These are phyloP conservation scores for Lochmaea capreae DNA, from an alignment of 2,888 invertebrate species.

Conservation along the genomic window DNA sequence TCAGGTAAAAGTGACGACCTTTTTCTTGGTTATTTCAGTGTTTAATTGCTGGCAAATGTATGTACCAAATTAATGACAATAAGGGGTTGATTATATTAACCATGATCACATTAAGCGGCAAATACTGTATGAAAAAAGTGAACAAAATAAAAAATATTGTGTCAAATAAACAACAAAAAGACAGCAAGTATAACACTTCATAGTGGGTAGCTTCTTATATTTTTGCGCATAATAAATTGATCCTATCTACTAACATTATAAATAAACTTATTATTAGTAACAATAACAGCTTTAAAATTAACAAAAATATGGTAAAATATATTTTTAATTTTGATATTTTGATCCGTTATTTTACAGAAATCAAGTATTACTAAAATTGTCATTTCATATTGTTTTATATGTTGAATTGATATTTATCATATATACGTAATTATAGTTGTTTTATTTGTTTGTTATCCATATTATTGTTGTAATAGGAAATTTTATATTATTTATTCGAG, in stretches of 20 bases:
- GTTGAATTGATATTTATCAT: neutral
- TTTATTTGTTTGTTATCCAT: constrained; percentile 6
- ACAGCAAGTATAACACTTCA: neutral
- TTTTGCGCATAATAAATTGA: neutral
- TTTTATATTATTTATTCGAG: constrained; percentile 1
- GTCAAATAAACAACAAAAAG: neutral
- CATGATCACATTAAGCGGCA: neutral
- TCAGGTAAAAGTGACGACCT: too few relatives aligned
- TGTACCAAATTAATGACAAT: neutral
- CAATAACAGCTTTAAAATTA: neutral
- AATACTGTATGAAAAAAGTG: neutral
- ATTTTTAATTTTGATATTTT: neutral
- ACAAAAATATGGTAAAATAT: neutral
- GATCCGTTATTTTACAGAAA: neutral
- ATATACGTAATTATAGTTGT: neutral
- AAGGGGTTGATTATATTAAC: neutral
- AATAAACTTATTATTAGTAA: too few relatives aligned
- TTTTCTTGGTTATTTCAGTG: neutral
- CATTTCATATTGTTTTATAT: neutral
- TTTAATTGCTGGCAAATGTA: neutral
- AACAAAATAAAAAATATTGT: neutral
- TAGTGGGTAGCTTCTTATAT: neutral
- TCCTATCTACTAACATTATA: neutral
- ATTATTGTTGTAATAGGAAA: constrained; percentile 8
- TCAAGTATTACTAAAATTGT: neutral